phyloP scores from a whole-genome alignment of 2,113 vertebrate genomes.

The Brachirus orientalis region DNA sequence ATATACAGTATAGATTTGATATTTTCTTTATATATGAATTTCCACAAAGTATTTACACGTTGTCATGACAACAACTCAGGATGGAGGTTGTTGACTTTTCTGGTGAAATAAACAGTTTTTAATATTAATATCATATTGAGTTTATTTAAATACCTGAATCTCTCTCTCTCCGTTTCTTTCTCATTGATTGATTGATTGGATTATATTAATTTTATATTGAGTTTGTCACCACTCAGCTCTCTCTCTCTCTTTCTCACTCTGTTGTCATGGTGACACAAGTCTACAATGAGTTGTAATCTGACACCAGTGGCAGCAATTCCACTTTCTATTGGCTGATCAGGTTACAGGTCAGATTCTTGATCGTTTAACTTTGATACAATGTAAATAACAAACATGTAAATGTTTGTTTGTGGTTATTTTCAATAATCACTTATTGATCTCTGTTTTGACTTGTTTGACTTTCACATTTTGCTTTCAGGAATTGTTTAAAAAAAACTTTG shows the following conservation, averaged over 20 bases:
- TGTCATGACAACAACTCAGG: background rate
- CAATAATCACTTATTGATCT: background rate
- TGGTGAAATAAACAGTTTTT: background rate
- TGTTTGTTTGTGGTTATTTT: background rate
- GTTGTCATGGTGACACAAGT: constrained; percentile 33
- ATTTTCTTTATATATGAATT: background rate
- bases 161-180: no score
- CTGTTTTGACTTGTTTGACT: background rate
- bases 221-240: background rate
- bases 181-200: background rate
- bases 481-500: background rate
- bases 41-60: constrained; percentile 25
- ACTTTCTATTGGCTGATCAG: constrained; percentile 47
- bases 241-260: background rate
- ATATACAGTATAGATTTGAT: background rate
- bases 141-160: no score
- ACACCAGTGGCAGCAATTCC: constrained; percentile 21
- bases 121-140: no score
- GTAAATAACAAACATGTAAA: no score
- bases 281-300: constrained; percentile 32
- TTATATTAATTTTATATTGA: no score
- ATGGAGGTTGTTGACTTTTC: background rate
- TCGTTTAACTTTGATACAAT: background rate
- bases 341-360: constrained; percentile 10
- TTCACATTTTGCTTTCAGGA: background rate